Percentiles rank a stretch among this genome's conserved stretches.
Conservation (phyloP, 2,113 vertebrate genomes). For the Rhizomys pruinosus region DNA sequence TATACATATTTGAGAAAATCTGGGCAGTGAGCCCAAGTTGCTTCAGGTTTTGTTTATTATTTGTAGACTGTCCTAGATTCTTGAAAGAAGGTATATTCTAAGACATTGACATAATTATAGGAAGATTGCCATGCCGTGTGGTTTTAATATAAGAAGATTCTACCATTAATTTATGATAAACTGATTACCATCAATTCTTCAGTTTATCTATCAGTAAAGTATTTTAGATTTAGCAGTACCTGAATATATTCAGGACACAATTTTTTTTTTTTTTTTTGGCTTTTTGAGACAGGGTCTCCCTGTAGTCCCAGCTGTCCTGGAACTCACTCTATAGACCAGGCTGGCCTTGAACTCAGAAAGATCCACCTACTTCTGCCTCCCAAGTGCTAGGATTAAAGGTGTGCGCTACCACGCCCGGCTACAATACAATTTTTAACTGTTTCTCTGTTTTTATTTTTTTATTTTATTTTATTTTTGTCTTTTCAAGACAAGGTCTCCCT, state of each 20-base stretch:
- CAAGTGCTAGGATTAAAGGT: too few relatives aligned
- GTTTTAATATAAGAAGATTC: constrained; percentile 54
- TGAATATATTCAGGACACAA: background rate
- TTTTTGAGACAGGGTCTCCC: too few relatives aligned
- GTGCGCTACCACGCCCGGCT: too few relatives aligned
- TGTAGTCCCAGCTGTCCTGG: too few relatives aligned
- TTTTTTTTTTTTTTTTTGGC: too few relatives aligned
- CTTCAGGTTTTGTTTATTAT: constrained; percentile 65
- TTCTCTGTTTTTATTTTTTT: too few relatives aligned
- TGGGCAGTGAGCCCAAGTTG: constrained; percentile 64
- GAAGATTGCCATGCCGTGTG: constrained; percentile 50
- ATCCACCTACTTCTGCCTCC: too few relatives aligned
- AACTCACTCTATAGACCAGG: too few relatives aligned
- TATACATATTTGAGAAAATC: constrained; percentile 68
- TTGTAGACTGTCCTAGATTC: constrained; percentile 71
- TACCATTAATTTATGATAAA: constrained; percentile 65
- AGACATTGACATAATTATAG: constrained; percentile 70
- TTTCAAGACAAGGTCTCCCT: too few relatives aligned
- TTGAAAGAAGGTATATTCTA: constrained; percentile 47
- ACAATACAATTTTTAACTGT: too few relatives aligned
- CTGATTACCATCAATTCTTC: constrained; percentile 36
- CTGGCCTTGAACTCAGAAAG: too few relatives aligned
- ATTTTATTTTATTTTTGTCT: too few relatives aligned
- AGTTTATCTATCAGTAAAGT: background rate
- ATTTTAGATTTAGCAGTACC: constrained; percentile 54